Conservation (phyloP, 2,888 invertebrate species). For the Sarcophaga carnaria region DNA sequence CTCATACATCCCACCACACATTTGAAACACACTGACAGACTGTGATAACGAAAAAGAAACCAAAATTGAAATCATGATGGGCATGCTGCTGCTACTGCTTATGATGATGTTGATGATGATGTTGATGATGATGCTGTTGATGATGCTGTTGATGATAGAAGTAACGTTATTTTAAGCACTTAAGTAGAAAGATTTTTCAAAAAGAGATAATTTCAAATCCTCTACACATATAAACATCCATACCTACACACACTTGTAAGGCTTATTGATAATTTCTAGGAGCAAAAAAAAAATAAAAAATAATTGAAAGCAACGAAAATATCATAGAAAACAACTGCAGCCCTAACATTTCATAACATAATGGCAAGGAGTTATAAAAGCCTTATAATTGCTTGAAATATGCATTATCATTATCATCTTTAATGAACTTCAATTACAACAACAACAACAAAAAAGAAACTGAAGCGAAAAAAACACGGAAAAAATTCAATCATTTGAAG, state of each 20-base stretch:
- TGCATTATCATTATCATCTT: constrained; percentile 32
- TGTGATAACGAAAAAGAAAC: neutral
- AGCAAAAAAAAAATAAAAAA: neutral
- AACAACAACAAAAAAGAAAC: constrained; percentile 1
- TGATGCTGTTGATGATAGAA: constrained; percentile 46
- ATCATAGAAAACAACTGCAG: neutral
- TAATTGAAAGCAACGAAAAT: neutral
- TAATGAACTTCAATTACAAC: constrained; percentile 34
- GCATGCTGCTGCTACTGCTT: neutral
- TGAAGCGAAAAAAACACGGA: neutral
- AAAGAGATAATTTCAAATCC: constrained; percentile 56
- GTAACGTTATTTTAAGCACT: constrained; percentile 64
- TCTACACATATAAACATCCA: constrained; percentile 42
- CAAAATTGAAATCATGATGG: neutral
- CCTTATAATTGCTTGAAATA: constrained; percentile 44
- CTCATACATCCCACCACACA: constrained; percentile 18
- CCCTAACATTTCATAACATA: neutral
- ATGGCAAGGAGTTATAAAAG: neutral
- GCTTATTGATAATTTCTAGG: constrained; percentile 57
- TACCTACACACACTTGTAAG: neutral
- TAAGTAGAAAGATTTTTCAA: constrained; percentile 59
- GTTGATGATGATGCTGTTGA: neutral
- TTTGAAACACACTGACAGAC: neutral
- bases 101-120: constrained; percentile 13
- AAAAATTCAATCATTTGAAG: neutral